A percentile compares a stretch with the other conserved stretches of the same genome.
Evolutionary conservation across 2,113 vertebrate species (phyloP).

Genomic region (Boulengerochromis microlepis): DNA sequence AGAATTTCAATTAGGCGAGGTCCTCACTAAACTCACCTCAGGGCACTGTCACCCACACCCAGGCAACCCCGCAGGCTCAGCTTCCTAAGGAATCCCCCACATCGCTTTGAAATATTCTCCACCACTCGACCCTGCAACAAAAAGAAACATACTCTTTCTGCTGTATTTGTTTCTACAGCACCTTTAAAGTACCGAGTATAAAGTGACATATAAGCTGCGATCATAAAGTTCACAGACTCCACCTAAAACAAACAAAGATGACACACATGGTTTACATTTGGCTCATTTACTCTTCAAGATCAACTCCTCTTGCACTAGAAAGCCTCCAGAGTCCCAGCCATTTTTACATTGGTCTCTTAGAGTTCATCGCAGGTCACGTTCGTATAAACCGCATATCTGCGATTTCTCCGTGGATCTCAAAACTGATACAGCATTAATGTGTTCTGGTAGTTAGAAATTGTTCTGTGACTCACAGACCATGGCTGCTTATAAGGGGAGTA

Average conservation of each 20-base stretch:
- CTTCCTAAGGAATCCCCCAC: conserved; percentile 95
- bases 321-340: not conserved
- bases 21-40: conserved; percentile 74
- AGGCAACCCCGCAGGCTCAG: conserved; percentile 89
- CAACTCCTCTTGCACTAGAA: not conserved
- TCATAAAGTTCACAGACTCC: not conserved
- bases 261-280: not conserved
- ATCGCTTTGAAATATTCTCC: conserved; percentile 98
- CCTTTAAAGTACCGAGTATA: not conserved
- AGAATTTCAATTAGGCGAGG: not conserved
- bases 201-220: not conserved
- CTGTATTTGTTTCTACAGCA: not conserved
- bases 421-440: not conserved
- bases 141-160: not conserved
- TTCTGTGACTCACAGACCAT: not conserved
- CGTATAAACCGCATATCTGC: not conserved
- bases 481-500: not conserved
- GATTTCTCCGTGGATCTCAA: not conserved
- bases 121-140: conserved; percentile 87
- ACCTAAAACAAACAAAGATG: not conserved
- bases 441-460: not conserved
- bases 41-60: conserved; percentile 93
- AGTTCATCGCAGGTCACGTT: not conserved
- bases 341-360: not conserved
- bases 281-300: not conserved